These are phyloP conservation scores for Aelia acuminata DNA, from an alignment of 2,888 invertebrate genomes.

Conservation along the genomic window DNA sequence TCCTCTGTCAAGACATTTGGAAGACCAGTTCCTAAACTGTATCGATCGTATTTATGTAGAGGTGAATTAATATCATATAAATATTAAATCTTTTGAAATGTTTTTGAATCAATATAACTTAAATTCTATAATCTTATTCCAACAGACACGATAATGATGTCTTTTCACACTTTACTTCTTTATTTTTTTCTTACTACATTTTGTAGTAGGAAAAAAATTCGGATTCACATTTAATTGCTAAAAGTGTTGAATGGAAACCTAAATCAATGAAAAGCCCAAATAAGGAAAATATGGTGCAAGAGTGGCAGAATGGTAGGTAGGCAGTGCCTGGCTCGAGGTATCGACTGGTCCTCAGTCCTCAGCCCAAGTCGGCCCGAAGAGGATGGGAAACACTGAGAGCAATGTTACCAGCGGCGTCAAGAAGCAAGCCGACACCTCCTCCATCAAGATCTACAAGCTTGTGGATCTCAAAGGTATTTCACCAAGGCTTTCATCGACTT, in stretches of 20 bases:
- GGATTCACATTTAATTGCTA: too few species aligned
- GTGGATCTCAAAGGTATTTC: slow-evolving; percentile 87
- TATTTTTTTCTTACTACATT: too few species aligned
- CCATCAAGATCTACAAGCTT: slow-evolving; percentile 88
- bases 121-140: too few species aligned
- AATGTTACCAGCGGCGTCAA: slow-evolving; percentile 94
- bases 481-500: neutral
- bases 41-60: too few species aligned
- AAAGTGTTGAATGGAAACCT: neutral
- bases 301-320: slow-evolving; percentile 1
- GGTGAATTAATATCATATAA: too few species aligned
- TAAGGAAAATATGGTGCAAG: neutral
- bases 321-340: slow-evolving; percentile 5
- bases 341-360: neutral
- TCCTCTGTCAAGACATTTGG: too few species aligned
- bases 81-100: too few species aligned
- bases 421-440: slow-evolving; percentile 91
- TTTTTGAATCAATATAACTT: too few species aligned
- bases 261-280: neutral
- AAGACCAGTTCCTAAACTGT: too few species aligned
- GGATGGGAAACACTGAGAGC: slow-evolving; percentile 73
- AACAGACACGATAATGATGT: too few species aligned
- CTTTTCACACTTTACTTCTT: too few species aligned
- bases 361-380: neutral
- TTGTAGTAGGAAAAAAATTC: too few species aligned